phyloP scores from a whole-genome alignment of 2,113 vertebrate species.

The Entomyzon cyanotis region DNA sequence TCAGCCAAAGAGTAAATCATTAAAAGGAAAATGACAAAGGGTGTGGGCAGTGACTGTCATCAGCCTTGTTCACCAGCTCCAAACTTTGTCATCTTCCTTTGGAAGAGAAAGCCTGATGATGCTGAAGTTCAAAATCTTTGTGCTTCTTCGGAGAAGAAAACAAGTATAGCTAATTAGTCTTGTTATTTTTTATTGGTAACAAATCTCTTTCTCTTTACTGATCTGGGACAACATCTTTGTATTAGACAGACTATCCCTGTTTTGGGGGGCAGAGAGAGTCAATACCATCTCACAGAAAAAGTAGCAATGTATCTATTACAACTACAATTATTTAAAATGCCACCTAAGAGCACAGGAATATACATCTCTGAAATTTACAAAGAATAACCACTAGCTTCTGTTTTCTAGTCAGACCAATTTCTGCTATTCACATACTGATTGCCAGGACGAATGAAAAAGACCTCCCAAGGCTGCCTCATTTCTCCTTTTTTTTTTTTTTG shows the following conservation, averaged over 20 bases:
- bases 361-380: not conserved
- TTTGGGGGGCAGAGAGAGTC: not conserved
- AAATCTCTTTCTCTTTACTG: not conserved
- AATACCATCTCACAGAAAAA: not conserved
- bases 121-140: not conserved
- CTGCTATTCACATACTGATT: not conserved
- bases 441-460: not conserved
- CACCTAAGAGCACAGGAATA: not conserved
- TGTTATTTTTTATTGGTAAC: not conserved
- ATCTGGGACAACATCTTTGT: not conserved
- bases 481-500: not conserved
- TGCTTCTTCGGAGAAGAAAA: not conserved
- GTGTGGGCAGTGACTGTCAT: not conserved
- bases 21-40: conserved; percentile 36
- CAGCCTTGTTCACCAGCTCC: not conserved
- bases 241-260: not conserved
- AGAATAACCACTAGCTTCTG: not conserved
- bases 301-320: not conserved
- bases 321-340: not conserved
- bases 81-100: not conserved
- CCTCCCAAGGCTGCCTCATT: not conserved
- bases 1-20: conserved; percentile 38
- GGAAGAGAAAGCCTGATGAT: not conserved
- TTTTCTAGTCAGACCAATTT: not conserved
- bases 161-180: not conserved